Evolutionary conservation across 1,140 invertebrate genomes (phyloP), one percentile per base, ranked within the genome.

Genomic region (Yoshiicerus persimilis): DNA sequence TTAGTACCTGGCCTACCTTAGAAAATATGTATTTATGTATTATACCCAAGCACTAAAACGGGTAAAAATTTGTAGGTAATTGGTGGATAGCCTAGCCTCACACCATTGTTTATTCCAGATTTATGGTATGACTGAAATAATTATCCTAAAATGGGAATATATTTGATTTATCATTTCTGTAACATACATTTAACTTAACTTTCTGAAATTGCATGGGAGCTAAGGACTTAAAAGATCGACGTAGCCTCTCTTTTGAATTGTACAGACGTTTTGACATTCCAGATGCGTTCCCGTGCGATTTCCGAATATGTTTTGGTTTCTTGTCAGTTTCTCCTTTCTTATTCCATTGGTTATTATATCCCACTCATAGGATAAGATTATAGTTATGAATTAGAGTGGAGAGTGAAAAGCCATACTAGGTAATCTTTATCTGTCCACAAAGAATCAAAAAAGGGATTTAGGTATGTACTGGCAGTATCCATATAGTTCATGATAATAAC

Each of bases 61-160:
- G 47, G 47, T 47, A 47, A 47, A 47, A 47, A n/a, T 56, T 56
- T 56, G 20, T 16, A 16, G 47, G 47, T 56, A 56, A 56, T 56
- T 56, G 47, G 47, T 56, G 4, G 47, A 56, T 56, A 56, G 47
- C 20, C 4, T 20, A 2, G 47, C 13, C 41, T 56, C 47, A 56
- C 47, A 56, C 47, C 47, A 56, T n/a, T 56, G 47, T 80, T 70
- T 70, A 32, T 38, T 36, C 75, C 20, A 80, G 75, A 80, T 80
- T 80, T 80, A 80, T 80, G 75, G 32, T 30, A 80, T 80, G 75
- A 20, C 6, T 80, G 38, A 20, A 80, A 80, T 80, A 80, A 80
- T 80, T 80, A 80, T 80, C 75, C 75, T 13, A 80, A 80, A 80
- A 80, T 80, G 75, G 75, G 32, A 34, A 77, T 80, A 38, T 38